These are phyloP conservation scores for Coregonus ussuriensis DNA, from an alignment of 2,797 vertebrate genomes.

Conservation along the genomic window DNA sequence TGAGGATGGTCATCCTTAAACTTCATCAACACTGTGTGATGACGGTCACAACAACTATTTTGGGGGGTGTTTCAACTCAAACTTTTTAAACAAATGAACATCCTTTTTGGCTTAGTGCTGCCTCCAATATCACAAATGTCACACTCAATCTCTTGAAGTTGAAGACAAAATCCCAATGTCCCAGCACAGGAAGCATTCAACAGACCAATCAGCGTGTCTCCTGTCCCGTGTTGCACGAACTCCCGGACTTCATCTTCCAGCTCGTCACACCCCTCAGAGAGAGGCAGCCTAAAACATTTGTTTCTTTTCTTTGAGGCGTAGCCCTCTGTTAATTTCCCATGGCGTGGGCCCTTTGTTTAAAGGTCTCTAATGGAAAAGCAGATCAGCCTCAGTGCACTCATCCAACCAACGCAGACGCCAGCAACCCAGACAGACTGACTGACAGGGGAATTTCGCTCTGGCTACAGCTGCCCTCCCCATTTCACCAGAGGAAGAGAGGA, in stretches of 20 bases:
- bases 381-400: background rate
- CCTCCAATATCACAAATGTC: background rate
- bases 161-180: background rate
- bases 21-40: background rate
- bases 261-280: background rate
- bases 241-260: background rate
- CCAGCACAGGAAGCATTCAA: background rate
- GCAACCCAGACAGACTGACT: background rate
- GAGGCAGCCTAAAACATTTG: background rate
- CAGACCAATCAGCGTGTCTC: background rate
- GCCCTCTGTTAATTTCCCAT: conserved; percentile 4
- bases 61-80: too few relatives aligned
- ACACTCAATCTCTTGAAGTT: background rate
- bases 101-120: background rate
- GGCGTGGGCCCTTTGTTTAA: background rate
- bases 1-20: background rate
- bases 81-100: background rate
- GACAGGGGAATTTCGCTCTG: background rate
- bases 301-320: too few relatives aligned
- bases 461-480: background rate
- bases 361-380: background rate
- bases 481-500: background rate
- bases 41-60: background rate
- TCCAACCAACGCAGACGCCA: background rate
- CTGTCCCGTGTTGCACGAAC: background rate